These are phyloP conservation scores for Pterostichus madidus DNA, from an alignment of 2,888 invertebrate species.

Conservation along the genomic window DNA sequence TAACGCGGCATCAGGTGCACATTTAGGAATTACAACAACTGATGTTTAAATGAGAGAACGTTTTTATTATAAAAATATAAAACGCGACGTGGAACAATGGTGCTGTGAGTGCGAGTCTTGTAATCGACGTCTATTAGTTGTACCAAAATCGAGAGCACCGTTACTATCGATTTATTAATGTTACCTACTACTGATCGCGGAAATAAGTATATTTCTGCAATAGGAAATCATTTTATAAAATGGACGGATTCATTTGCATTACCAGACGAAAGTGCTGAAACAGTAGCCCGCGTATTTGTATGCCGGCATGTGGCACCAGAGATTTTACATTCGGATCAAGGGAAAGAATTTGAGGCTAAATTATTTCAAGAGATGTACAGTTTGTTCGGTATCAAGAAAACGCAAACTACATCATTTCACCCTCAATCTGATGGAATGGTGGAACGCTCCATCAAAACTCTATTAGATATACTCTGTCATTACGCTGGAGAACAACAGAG, in stretches of 20 bases:
- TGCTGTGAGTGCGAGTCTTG: constrained; percentile 13
- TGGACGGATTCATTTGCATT: constrained; percentile 69
- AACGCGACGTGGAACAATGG: constrained; percentile 5
- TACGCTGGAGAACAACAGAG: too few species aligned
- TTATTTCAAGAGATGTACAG: constrained; percentile 67
- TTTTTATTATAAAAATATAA: constrained; percentile 36
- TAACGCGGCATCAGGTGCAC: too few species aligned
- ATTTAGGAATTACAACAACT: too few species aligned
- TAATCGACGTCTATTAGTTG: background rate
- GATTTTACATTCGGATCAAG: constrained; percentile 68
- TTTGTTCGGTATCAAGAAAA: constrained; percentile 67
- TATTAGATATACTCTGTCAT: too few species aligned
- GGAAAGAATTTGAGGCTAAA: constrained; percentile 69
- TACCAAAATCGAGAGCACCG: background rate
- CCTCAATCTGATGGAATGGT: too few species aligned
- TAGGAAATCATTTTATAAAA: constrained; percentile 66
- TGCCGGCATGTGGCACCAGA: constrained; percentile 66
- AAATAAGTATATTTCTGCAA: constrained; percentile 31
- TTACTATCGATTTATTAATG: background rate
- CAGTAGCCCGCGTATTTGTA: constrained; percentile 69
- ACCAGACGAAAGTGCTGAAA: constrained; percentile 68
- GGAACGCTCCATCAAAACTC: too few species aligned
- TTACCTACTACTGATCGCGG: background rate
- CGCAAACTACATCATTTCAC: constrained; percentile 68
- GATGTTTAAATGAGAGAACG: background rate